phyloP scores from a whole-genome alignment of 2,113 vertebrate species.

The Nothobranchius kuhntae region DNA sequence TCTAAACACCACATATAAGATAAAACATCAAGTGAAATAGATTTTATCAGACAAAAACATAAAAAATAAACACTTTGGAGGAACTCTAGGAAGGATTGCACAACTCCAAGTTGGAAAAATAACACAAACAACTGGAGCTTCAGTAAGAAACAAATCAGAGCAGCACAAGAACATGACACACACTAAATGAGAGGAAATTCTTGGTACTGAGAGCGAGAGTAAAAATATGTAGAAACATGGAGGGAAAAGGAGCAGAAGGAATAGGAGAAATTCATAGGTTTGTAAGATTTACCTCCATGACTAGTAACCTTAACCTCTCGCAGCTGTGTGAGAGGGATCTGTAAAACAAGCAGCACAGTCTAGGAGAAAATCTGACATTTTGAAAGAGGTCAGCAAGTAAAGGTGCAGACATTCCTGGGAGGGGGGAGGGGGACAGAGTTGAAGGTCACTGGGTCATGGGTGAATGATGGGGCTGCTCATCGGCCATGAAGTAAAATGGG shows the following conservation, averaged over 20 bases:
- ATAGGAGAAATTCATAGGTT: constrained; percentile 63
- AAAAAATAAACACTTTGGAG: neutral
- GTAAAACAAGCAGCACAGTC: constrained; percentile 84
- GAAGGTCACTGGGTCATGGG: constrained; percentile 14
- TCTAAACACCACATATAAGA: constrained; percentile 7
- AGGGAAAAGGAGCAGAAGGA: constrained; percentile 46
- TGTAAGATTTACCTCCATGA: constrained; percentile 79
- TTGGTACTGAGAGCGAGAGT: constrained; percentile 52
- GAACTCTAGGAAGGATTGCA: constrained; percentile 7
- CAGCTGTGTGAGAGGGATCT: constrained; percentile 83
- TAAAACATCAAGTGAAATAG: constrained; percentile 44
- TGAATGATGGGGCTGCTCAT: neutral
- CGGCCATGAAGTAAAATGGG: neutral
- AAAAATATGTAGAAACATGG: constrained; percentile 28
- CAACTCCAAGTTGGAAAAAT: constrained; percentile 17
- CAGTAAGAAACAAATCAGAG: constrained; percentile 28
- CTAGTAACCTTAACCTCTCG: constrained; percentile 76
- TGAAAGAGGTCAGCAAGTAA: constrained; percentile 74
- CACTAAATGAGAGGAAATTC: constrained; percentile 31
- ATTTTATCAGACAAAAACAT: constrained; percentile 19
- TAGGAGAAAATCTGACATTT: constrained; percentile 80
- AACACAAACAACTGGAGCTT: constrained; percentile 23
- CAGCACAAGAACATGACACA: constrained; percentile 29
- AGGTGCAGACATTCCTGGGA: constrained; percentile 68
- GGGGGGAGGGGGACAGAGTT: constrained; percentile 15